Conservation (phyloP, 2,888 invertebrate species). For the Stenolophus ochropezus region DNA sequence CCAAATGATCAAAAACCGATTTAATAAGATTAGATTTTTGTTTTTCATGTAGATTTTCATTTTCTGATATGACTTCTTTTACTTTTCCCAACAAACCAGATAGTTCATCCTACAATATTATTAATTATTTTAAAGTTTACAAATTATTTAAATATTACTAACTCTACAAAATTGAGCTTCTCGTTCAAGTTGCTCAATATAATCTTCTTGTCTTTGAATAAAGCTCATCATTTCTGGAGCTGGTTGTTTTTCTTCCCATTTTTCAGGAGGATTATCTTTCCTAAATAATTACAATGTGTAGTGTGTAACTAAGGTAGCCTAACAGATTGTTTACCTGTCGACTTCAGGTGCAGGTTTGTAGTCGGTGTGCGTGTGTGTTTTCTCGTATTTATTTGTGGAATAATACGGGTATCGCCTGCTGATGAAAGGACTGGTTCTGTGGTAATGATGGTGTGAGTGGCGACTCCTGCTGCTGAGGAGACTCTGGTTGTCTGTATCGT, state of each 20-base stretch:
- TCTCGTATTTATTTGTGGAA: slow-evolving; percentile 45
- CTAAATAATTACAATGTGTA: neutral
- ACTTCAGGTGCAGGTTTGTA: slow-evolving; percentile 15
- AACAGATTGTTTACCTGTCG: slow-evolving; percentile 27
- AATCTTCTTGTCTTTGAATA: slow-evolving; percentile 90
- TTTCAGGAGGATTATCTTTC: slow-evolving; percentile 68
- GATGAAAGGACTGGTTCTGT: slow-evolving; percentile 56
- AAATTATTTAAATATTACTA: neutral
- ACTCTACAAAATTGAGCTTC: slow-evolving; percentile 90
- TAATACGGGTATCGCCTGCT: slow-evolving; percentile 62
- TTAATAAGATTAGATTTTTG: slow-evolving; percentile 82
- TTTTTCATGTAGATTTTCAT: slow-evolving; percentile 86
- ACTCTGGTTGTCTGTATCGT: slow-evolving; percentile 77
- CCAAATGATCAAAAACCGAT: slow-evolving; percentile 79
- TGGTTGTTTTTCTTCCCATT: slow-evolving; percentile 68
- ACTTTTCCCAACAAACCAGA: slow-evolving; percentile 86
- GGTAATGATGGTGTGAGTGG: slow-evolving; percentile 52
- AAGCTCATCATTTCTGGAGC: slow-evolving; percentile 86
- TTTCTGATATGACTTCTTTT: slow-evolving; percentile 89
- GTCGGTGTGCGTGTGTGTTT: slow-evolving; percentile 37
- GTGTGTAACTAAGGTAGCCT: neutral
- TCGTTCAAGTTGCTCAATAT: slow-evolving; percentile 89
- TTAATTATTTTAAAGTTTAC: neutral
- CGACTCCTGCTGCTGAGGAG: slow-evolving; percentile 71
- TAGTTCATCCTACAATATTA: slow-evolving; percentile 79